Conservation (phyloP, 2,888 invertebrate species). For the Lottia gigantea region DNA sequence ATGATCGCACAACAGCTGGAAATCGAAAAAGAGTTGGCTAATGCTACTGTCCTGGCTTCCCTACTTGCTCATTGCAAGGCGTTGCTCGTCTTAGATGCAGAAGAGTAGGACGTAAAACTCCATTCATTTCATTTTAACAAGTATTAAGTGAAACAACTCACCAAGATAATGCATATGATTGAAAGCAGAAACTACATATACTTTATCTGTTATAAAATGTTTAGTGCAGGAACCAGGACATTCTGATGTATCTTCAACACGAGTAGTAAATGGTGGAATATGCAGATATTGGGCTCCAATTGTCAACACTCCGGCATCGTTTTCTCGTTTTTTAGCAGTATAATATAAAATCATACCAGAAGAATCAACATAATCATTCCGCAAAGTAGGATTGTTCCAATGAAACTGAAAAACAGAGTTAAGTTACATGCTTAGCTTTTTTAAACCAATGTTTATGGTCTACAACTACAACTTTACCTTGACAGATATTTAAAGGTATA, state of each 20-base stretch:
- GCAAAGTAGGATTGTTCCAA: constrained; percentile 46
- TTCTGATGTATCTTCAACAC: constrained; percentile 14
- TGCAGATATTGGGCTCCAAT: constrained; percentile 36
- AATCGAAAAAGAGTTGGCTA: no score
- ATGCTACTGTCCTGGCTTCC: no score
- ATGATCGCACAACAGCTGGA: no score
- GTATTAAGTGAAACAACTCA: constrained; percentile 14
- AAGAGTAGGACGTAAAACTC: no score
- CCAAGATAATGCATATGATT: constrained; percentile 54
- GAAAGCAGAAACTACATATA: constrained; percentile 31
- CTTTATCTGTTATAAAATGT: constrained; percentile 22
- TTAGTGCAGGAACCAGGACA: constrained; percentile 28
- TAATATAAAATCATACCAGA: constrained; percentile 46
- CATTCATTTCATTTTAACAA: no score
- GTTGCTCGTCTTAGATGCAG: no score
- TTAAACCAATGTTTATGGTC: no score
- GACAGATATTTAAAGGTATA: no score
- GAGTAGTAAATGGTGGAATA: constrained; percentile 36
- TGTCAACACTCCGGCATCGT: constrained; percentile 39
- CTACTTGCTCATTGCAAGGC: no score
- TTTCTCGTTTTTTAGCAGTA: constrained; percentile 37
- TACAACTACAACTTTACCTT: no score
- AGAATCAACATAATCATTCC: constrained; percentile 35
- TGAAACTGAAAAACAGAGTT: constrained; percentile 37
- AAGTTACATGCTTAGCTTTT: no score